These are phyloP conservation scores for Bilobella aurantiaca DNA, from an alignment of 1,140 invertebrate species.

Conservation along the genomic window DNA sequence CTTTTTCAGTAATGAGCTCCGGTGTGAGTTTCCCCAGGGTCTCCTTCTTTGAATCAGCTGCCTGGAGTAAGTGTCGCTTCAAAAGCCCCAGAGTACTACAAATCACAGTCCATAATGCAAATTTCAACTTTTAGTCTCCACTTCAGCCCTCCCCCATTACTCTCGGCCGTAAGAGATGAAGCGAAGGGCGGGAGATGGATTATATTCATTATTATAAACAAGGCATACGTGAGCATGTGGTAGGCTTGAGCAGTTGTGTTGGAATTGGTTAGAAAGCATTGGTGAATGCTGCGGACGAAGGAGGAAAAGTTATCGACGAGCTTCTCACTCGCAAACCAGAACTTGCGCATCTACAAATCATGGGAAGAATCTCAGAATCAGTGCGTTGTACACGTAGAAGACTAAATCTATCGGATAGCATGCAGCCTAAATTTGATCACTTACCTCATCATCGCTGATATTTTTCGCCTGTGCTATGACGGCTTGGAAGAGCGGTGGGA, in stretches of 20 bases:
- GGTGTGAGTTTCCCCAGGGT: slow-evolving; percentile 24
- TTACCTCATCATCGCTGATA: slow-evolving; percentile 51
- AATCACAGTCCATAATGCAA: background rate
- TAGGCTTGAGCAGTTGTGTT: slow-evolving; percentile 26
- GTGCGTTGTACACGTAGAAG: too few species aligned
- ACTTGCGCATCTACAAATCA: slow-evolving; percentile 27
- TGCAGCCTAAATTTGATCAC: too few species aligned
- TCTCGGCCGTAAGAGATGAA: too few species aligned
- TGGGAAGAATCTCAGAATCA: background rate
- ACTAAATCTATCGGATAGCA: too few species aligned
- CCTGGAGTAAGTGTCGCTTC: slow-evolving; percentile 16
- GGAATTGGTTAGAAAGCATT: slow-evolving; percentile 27
- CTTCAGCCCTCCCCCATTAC: too few species aligned
- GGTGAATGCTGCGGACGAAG: slow-evolving; percentile 32
- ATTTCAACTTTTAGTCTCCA: too few species aligned
- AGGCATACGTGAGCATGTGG: slow-evolving; percentile 32
- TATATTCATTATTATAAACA: too few species aligned
- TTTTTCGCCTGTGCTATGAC: slow-evolving; percentile 54
- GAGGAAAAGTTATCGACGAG: slow-evolving; percentile 29
- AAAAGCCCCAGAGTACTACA: slow-evolving; percentile 27
- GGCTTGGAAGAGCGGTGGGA: slow-evolving; percentile 54
- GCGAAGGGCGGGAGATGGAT: too few species aligned
- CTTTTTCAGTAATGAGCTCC: slow-evolving; percentile 46
- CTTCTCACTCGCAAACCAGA: slow-evolving; percentile 34
- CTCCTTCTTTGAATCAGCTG: slow-evolving; percentile 6